Evolutionary conservation across 2,113 vertebrate genomes (phyloP).

Genomic region (Ornithorhynchus anatinus): DNA sequence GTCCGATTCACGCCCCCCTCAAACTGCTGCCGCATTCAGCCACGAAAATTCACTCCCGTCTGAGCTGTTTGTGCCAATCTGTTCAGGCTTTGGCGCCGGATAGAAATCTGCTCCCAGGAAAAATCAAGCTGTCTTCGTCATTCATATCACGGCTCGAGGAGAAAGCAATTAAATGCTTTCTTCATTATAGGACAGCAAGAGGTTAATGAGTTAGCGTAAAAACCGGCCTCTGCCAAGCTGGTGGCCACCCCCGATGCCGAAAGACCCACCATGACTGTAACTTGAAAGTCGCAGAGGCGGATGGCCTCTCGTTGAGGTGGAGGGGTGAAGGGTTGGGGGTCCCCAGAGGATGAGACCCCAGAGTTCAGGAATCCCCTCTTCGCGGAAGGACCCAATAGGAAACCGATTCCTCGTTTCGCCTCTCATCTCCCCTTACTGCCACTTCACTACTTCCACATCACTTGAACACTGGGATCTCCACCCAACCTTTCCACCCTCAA

Average conservation of each 20-base stretch:
- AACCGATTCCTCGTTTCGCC: too few species aligned
- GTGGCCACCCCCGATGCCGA: constrained; percentile 48
- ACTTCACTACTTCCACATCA: too few species aligned
- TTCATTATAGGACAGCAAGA: constrained; percentile 58
- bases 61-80: neutral
- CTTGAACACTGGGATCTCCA: too few species aligned
- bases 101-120: constrained; percentile 10
- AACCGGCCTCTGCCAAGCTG: constrained; percentile 56
- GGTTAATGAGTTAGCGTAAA: constrained; percentile 63
- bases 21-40: neutral
- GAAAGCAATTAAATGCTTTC: constrained; percentile 57
- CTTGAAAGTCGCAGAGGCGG: constrained; percentile 25
- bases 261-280: constrained; percentile 30
- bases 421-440: too few species aligned
- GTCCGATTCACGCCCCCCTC: neutral
- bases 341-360: neutral
- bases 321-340: neutral
- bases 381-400: too few species aligned
- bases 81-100: neutral
- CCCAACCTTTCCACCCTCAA: too few species aligned
- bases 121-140: constrained; percentile 8
- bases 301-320: neutral
- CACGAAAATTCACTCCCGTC: neutral
- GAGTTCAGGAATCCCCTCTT: neutral
- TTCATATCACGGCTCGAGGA: constrained; percentile 19